Base-by-base conservation (phyloP, 2,888 invertebrate species). In the Tenodera sinensis region DNA sequence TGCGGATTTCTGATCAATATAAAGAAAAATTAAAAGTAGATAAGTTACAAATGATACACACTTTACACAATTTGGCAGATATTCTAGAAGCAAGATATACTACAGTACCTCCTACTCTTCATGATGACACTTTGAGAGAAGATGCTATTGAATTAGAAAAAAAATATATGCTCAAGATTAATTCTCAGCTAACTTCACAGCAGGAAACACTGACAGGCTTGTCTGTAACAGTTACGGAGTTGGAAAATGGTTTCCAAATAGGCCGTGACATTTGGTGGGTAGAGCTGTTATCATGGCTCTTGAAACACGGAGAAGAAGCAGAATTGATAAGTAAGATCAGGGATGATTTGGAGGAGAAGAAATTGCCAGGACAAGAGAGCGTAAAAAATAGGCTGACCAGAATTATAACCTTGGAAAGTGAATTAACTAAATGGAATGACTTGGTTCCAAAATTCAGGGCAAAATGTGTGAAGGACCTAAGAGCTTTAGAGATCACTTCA, bases 11-110 rank as follows among this genome's bases (percentile, higher is more conserved):
- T 8, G 92, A 93, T 47, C 93, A 94, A 89, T 93, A 94, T 89
- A 92, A 93, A 91, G 92, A 94, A 28, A 91, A 92, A 7, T 92
- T 95, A 87, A 93, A 94, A 85, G 95, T 96, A 28, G 97, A 97
- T 92, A 95, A 95, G 87, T 93, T 96, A 2, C 95, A 94, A 92
- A 94, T 95, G 91, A 95, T 97, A 34, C 97, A 97, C 92, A 94
- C 96, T 0, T 93, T 96, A 89, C 94, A 96, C 91, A 97, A 97
- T 92, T 93, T 96, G 86, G 93, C 95, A 4, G 94, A 96, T 90
- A 92, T 95, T 9, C 90, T 94, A 28, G 93, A 93, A 89, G 91
- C 91, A 6, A 92, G 93, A 83, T 93, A 93, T 7, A 91, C 92
- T 15, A 93, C 93, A 12, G 92, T 94, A 6, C 92, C 93, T 1